Evolutionary conservation across 2,113 vertebrate genomes (phyloP), one percentile per base, ranked within the genome.

Genomic region (Monarcha castaneiventris): DNA sequence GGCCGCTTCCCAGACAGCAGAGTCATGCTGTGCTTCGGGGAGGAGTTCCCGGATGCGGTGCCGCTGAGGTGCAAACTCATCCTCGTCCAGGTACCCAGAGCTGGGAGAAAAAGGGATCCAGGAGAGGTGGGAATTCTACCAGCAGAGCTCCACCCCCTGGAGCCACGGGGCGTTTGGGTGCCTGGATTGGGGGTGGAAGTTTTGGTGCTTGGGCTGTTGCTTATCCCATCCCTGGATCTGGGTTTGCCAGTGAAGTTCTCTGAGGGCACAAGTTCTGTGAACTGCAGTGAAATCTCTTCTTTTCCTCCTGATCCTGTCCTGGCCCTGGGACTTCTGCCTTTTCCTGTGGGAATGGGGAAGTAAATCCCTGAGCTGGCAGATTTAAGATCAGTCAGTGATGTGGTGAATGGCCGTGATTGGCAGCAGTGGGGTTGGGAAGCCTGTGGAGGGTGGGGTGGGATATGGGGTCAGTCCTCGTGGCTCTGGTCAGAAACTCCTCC

Each of bases 1-100:
- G 97, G 98, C 79, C 97, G 98, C n/a, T 97, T 98, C 41, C 99
- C 99, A 0, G 99, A 99, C 43, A 97, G 98, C 74, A 98, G 97
- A 20, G 98, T 99, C 58, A 98, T 98, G 37, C 97, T 99, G 84
- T 99, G 99, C 96, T 99, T 99, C 1, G 99, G 99, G 71, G 99
- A 99, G 69, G 99, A 99, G 89, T 99, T 99, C 85, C 98, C 98
- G 0, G 99, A 99, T 4, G 84, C 97, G 0, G 97, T 91, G 35
- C 98, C 97, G 0, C 96, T 98, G 88, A 98, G 98, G 86, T 98
- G 89, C 89, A 99, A 99, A 81, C 98, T 99, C 95, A 99, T 99
- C 79, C 98, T 99, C 2, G 99, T 99, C 46, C 99, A 99, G 99
- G 99, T 99, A 95, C 22, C 88, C 18, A 37, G 26, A 3, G 4